phyloP scores from a whole-genome alignment of 2,797 vertebrate species.

The Cottoperca gobio region DNA sequence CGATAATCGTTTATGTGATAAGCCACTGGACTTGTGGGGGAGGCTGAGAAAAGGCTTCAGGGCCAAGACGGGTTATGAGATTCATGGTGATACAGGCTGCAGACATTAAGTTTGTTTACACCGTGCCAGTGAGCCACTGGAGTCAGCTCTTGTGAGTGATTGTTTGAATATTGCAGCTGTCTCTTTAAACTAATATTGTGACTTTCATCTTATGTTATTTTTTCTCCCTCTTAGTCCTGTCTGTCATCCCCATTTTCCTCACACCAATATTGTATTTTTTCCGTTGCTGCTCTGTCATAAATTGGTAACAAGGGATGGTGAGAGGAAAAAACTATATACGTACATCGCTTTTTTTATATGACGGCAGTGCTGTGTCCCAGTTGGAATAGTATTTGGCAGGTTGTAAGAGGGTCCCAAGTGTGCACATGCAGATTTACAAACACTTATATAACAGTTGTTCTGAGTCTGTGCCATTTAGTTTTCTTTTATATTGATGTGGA shows the following conservation, averaged over 20 bases:
- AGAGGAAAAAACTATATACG: constrained; percentile 65
- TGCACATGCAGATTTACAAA: constrained; percentile 69
- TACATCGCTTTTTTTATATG: constrained; percentile 55
- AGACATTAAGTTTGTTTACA: constrained; percentile 74
- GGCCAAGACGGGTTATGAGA: constrained; percentile 67
- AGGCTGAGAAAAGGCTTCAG: constrained; percentile 59
- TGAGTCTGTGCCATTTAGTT: constrained; percentile 60
- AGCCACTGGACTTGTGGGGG: constrained; percentile 67
- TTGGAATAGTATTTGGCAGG: constrained; percentile 66
- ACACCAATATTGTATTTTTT: constrained; percentile 45
- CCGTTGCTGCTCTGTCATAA: constrained; percentile 56
- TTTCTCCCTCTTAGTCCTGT: constrained; percentile 31
- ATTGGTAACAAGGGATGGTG: constrained; percentile 65
- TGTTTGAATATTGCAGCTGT: constrained; percentile 68
- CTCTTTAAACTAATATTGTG: constrained; percentile 69
- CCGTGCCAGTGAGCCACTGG: constrained; percentile 46
- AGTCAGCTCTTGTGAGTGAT: constrained; percentile 59
- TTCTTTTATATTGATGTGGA: constrained; percentile 52
- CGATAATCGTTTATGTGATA: constrained; percentile 81
- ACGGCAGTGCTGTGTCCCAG: constrained; percentile 53
- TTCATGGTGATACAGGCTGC: constrained; percentile 65
- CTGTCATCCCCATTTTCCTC: constrained; percentile 53
- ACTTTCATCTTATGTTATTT: constrained; percentile 30
- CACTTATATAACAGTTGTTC: constrained; percentile 62
- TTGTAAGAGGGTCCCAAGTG: constrained; percentile 71